These are phyloP conservation scores for Gymnosoma rotundatum DNA, from an alignment of 2,888 invertebrate genomes.

Conservation along the genomic window DNA sequence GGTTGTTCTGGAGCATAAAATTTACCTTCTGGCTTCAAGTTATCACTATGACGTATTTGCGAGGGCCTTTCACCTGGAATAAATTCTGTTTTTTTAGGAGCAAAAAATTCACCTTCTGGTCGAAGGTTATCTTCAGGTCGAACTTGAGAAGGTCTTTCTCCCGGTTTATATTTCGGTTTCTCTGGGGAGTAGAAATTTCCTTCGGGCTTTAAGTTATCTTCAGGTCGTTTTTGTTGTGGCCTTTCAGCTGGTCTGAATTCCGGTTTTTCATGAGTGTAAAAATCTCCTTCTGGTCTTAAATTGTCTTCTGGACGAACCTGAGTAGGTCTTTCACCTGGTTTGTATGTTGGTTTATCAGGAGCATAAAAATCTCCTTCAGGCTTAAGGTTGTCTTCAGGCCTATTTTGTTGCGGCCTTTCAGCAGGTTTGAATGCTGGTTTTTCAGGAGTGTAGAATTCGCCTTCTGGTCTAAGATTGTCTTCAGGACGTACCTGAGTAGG, in stretches of 20 bases:
- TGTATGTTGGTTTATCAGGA: constrained; percentile 81
- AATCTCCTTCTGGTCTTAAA: constrained; percentile 84
- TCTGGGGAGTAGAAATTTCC: constrained; percentile 74
- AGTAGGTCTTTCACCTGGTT: constrained; percentile 74
- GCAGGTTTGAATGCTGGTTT: constrained; percentile 82
- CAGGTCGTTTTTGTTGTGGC: constrained; percentile 82
- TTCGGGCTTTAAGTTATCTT: constrained; percentile 79
- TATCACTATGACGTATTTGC: constrained; percentile 84
- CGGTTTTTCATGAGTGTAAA: constrained; percentile 83
- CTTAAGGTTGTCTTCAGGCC: constrained; percentile 82
- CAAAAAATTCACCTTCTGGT: constrained; percentile 84
- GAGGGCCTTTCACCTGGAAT: constrained; percentile 80
- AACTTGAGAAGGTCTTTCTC: constrained; percentile 79
- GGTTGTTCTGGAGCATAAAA: constrained; percentile 83
- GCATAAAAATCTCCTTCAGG: constrained; percentile 83
- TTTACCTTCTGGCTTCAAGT: constrained; percentile 81
- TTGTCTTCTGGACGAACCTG: constrained; percentile 85
- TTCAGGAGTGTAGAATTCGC: constrained; percentile 81
- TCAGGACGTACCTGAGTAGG: constrained; percentile 81
- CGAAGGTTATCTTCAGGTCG: constrained; percentile 84
- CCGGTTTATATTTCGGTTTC: constrained; percentile 78
- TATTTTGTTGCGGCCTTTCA: constrained; percentile 79
- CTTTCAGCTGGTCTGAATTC: constrained; percentile 77
- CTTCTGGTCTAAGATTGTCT: constrained; percentile 84
- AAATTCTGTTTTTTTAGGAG: constrained; percentile 77